Evolutionary conservation across 2,888 invertebrate genomes (phyloP), one percentile per base, ranked within the genome.

Genomic region (Thecocarcelia acutangulata): DNA sequence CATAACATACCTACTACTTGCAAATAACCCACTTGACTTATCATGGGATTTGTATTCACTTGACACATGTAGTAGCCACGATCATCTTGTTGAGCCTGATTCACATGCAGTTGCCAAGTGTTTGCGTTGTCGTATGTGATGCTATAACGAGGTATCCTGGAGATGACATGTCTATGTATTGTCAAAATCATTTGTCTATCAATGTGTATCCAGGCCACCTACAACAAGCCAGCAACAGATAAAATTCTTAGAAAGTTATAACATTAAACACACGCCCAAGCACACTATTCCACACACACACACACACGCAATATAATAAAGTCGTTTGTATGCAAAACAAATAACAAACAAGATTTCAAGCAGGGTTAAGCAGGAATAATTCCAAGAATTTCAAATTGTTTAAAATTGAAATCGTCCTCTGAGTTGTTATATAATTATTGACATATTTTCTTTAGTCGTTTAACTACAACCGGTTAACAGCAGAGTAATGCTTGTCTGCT

Each of bases 121-220:
- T 96, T 97, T 84, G 96, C 96, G 90, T 97, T 97, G 91, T 97
- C 96, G 90, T 97, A 96, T 5, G 96, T 95, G 75, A 97, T 96
- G 90, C 96, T 96, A 91, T 97, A 97, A 84, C 97, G 93, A n/a
- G 97, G 95, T 90, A 97, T 95, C 77, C 96, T 93, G 11, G 97
- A 96, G 87, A 97, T 97, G 85, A 97, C 96, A 91, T 97, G 97
- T 33, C 96, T 94, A 91, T 97, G 97, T 89, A 97, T 96, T 52
- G 97, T 97, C 84, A 97, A 92, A 88, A 97, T 95, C 96, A 97
- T 97, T 92, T 97, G 96, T 64, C 97, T 94, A 91, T 97, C 97
- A 88, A 97, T 97, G 92, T 97, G 97, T 87, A 97, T 95, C 97
- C 97, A 97, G 83, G 97, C 97, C 87, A 97, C 97, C 97, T 97